Conservation (phyloP, 2,113 vertebrate genomes). For the Strigops habroptila region DNA sequence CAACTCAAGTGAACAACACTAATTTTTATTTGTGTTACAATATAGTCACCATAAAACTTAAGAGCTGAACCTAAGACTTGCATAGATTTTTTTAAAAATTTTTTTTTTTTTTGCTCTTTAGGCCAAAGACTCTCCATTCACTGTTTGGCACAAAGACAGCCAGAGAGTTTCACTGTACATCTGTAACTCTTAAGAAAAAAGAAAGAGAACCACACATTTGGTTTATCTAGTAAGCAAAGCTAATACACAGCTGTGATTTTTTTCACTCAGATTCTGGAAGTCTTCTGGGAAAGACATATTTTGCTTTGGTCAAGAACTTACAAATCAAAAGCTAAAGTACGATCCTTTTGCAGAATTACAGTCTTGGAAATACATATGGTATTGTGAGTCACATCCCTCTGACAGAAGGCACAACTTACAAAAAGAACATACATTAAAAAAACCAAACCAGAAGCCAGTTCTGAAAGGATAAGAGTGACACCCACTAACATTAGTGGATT, state of each 20-base stretch:
- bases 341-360: background rate
- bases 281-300: background rate
- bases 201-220: background rate
- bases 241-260: background rate
- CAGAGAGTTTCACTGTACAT: background rate
- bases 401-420: background rate
- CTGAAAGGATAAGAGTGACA: background rate
- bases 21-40: slow-evolving; percentile 69
- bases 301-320: slow-evolving; percentile 24
- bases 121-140: background rate
- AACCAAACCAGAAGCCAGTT: background rate
- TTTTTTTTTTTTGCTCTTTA: background rate
- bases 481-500: background rate
- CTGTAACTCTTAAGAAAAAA: background rate
- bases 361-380: background rate
- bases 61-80: slow-evolving; percentile 1
- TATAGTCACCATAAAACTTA: background rate
- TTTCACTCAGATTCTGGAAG: background rate
- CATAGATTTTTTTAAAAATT: background rate
- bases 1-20: background rate
- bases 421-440: background rate
- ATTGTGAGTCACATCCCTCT: background rate
- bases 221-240: slow-evolving; percentile 11
- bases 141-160: background rate
- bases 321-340: background rate